Percentiles rank a stretch among this genome's conserved stretches.
Conservation (phyloP, 2,888 invertebrate species). For the Slavum lentiscoides region DNA sequence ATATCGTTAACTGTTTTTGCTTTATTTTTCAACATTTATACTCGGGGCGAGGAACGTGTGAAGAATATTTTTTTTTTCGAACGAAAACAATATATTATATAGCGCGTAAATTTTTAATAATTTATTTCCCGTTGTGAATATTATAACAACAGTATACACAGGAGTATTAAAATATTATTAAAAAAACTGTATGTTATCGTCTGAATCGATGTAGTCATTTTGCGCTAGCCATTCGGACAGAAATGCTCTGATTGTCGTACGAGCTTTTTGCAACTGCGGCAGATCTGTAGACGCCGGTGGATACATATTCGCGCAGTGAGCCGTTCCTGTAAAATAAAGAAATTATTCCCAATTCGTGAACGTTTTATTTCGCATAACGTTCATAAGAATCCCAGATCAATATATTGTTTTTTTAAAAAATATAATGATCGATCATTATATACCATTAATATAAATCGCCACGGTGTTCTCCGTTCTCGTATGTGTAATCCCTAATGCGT, state of each 20-base stretch:
- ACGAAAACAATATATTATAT: too few species aligned
- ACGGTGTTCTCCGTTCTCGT: slow-evolving; percentile 66
- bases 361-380: background rate
- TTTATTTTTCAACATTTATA: too few species aligned
- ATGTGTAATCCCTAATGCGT: slow-evolving; percentile 73
- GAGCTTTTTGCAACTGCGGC: slow-evolving; percentile 70
- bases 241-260: slow-evolving; percentile 66
- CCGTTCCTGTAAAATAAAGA: slow-evolving; percentile 70
- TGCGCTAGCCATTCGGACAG: slow-evolving; percentile 66
- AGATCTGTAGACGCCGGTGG: slow-evolving; percentile 71
- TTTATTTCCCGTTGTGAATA: too few species aligned
- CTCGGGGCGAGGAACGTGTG: too few species aligned
- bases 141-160: too few species aligned
- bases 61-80: too few species aligned
- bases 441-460: slow-evolving; percentile 76
- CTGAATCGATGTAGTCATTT: background rate
- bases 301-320: slow-evolving; percentile 94
- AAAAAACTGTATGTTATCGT: slow-evolving; percentile 5
- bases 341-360: background rate
- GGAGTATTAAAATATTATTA: too few species aligned
- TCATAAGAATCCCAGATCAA: background rate
- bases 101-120: too few species aligned
- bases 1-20: too few species aligned
- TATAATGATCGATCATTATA: slow-evolving; percentile 49
- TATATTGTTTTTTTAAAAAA: too few species aligned